phyloP scores from a whole-genome alignment of 2,888 invertebrate genomes.

The Watsonalla binaria region DNA sequence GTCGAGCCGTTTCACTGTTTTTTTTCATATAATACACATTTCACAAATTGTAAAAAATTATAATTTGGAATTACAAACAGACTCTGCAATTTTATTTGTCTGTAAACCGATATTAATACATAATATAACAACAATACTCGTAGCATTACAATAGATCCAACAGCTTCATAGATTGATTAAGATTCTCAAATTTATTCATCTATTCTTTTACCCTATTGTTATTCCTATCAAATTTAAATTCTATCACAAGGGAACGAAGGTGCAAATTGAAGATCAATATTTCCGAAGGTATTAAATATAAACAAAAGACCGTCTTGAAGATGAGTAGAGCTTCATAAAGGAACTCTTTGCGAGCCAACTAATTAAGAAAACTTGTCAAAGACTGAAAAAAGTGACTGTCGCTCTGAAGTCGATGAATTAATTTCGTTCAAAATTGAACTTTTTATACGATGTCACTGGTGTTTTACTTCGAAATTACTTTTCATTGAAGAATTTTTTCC shows the following conservation, averaged over 20 bases:
- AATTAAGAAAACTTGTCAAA: constrained; percentile 42
- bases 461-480: constrained; percentile 33
- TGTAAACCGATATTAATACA: too few relatives aligned
- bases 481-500: constrained; percentile 11
- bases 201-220: constrained; percentile 7
- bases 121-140: too few relatives aligned
- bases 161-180: background rate
- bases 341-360: constrained; percentile 34
- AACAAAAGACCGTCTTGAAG: constrained; percentile 30
- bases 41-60: too few relatives aligned
- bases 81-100: too few relatives aligned
- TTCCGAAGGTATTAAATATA: constrained; percentile 29
- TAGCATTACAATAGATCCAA: too few relatives aligned
- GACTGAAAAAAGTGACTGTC: constrained; percentile 27
- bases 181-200: background rate
- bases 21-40: too few relatives aligned
- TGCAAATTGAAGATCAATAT: constrained; percentile 36
- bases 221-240: constrained; percentile 1
- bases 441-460: constrained; percentile 27
- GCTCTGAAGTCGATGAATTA: constrained; percentile 48
- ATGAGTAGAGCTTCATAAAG: constrained; percentile 12
- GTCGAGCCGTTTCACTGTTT: too few relatives aligned
- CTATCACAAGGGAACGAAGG: constrained; percentile 2
- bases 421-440: constrained; percentile 43
- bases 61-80: too few relatives aligned